Evolutionary conservation across 92 coral and sea anemone species (phyloP).

Genomic region (Phenganax subtilis): DNA sequence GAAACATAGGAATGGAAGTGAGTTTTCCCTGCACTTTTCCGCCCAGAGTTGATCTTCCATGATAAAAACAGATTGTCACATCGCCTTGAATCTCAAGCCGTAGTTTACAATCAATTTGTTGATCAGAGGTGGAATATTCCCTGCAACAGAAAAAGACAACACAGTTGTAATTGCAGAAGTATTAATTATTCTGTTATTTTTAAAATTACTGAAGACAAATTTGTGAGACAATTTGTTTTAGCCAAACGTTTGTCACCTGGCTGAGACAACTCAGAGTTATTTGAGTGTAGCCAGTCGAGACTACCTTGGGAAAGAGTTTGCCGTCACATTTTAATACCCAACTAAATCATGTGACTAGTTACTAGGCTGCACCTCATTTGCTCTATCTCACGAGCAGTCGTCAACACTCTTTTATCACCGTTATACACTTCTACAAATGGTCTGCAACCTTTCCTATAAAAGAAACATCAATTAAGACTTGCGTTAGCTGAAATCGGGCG

Average conservation of each 20-base stretch:
- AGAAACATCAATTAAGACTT: not conserved
- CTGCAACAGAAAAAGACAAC: slow-evolving; percentile 42
- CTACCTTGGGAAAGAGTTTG: not conserved
- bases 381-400: slow-evolving; percentile 96
- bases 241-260: too few species aligned
- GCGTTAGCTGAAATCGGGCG: not conserved
- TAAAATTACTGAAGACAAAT: not conserved
- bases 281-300: not conserved
- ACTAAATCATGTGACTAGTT: not conserved
- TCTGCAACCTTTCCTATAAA: slow-evolving; percentile 80
- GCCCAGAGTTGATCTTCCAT: slow-evolving; percentile 91
- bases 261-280: too few species aligned
- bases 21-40: slow-evolving; percentile 98
- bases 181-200: not conserved
- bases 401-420: slow-evolving; percentile 81
- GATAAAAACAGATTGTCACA: slow-evolving; percentile 82
- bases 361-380: slow-evolving; percentile 67
- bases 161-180: not conserved
- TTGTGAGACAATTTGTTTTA: too few species aligned
- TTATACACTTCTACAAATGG: slow-evolving; percentile 92
- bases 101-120: slow-evolving; percentile 78
- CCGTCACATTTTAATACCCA: not conserved
- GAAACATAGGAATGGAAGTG: slow-evolving; percentile 86
- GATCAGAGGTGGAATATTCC: slow-evolving; percentile 80
- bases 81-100: slow-evolving; percentile 91